A percentile compares a stretch with the other conserved stretches of the same genome.
Evolutionary conservation across 1,140 invertebrate genomes (phyloP).

Genomic region (Macrosteles quadrilineatus): DNA sequence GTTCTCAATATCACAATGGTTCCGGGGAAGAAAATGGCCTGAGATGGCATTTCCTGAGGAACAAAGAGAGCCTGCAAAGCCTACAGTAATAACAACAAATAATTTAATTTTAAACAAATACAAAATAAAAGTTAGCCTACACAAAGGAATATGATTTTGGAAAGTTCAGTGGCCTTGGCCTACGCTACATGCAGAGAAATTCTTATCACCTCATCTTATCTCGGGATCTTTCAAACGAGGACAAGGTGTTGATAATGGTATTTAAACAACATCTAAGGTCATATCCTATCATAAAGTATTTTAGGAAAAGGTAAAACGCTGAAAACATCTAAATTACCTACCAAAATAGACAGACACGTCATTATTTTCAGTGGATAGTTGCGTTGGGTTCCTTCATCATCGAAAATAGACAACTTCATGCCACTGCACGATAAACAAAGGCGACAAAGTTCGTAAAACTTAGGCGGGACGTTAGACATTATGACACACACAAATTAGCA

Average conservation of each 20-base stretch:
- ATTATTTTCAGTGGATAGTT: conserved; percentile 64
- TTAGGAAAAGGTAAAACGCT: not conserved
- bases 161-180: conserved; percentile 32
- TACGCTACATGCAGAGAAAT: conserved; percentile 21
- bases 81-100: not conserved
- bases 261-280: not conserved
- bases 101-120: no score
- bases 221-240: conserved; percentile 27
- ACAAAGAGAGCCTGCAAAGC: conserved; percentile 5
- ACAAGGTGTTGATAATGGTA: conserved; percentile 32
- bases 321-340: conserved; percentile 8
- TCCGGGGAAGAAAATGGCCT: conserved; percentile 20
- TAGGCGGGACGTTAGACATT: conserved; percentile 66
- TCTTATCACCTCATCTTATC: conserved; percentile 36
- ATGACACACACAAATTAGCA: conserved; percentile 25
- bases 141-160: conserved; percentile 8
- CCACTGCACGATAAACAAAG: conserved; percentile 66
- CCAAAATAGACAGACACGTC: conserved; percentile 35
- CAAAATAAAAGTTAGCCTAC: no score
- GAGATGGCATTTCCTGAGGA: conserved; percentile 14
- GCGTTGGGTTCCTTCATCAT: conserved; percentile 63
- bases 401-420: conserved; percentile 65
- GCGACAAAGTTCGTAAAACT: conserved; percentile 70
- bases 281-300: not conserved
- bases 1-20: conserved; percentile 11